phyloP scores from a whole-genome alignment of 2,113 vertebrate genomes.

The Sinosuthora webbiana region DNA sequence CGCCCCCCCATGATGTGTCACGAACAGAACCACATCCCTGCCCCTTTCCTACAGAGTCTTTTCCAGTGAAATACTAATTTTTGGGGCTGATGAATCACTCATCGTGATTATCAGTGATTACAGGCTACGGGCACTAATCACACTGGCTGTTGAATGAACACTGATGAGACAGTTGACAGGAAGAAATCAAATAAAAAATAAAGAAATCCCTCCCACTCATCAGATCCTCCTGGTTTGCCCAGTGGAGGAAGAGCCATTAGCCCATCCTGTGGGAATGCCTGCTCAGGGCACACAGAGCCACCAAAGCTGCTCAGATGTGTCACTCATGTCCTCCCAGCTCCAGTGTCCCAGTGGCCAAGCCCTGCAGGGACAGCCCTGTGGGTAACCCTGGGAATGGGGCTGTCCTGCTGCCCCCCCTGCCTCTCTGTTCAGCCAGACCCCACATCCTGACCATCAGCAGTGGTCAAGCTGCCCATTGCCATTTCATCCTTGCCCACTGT shows the following conservation, averaged over 20 bases:
- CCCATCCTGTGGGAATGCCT: not conserved
- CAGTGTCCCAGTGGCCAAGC: rapidly evolving
- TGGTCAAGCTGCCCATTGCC: rapidly evolving
- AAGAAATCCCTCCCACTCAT: conserved; percentile 23
- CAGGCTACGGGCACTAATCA: conserved; percentile 52
- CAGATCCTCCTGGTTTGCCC: conserved; percentile 34
- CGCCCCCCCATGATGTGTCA: rapidly evolving
- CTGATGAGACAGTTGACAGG: conserved; percentile 63
- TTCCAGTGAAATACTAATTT: conserved; percentile 43
- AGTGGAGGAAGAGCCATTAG: not conserved
- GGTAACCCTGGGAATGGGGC: rapidly evolving
- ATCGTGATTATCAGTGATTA: conserved; percentile 55
- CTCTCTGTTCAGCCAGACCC: not conserved
- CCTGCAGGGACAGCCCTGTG: not conserved
- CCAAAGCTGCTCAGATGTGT: not conserved
- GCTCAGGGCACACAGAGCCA: not conserved
- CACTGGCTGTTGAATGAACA: conserved; percentile 43
- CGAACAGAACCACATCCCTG: not conserved
- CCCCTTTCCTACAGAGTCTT: not conserved
- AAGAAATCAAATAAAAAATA: conserved; percentile 32
- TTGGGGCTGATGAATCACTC: conserved; percentile 62
- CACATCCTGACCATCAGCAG: rapidly evolving
- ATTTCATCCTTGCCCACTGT: rapidly evolving
- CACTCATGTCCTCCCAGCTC: not conserved
- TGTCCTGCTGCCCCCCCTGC: not conserved